A percentile compares a stretch with the other conserved stretches of the same genome.
These are phyloP conservation scores for Mormyrus hasselquistii DNA, from an alignment of 2,797 vertebrate species.

Conservation along the genomic window DNA sequence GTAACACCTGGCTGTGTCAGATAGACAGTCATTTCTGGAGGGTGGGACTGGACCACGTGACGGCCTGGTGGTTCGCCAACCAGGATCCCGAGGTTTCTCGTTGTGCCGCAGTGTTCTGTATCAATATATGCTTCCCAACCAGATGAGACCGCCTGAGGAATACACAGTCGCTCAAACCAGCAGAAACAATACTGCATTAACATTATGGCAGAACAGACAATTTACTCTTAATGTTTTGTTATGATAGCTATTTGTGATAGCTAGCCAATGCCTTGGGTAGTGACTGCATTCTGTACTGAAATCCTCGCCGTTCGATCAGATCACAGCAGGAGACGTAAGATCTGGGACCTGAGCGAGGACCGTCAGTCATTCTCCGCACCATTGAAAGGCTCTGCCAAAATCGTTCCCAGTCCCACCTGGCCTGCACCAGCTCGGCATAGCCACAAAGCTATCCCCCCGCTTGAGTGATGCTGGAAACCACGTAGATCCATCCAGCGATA, in stretches of 20 bases:
- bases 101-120: neutral
- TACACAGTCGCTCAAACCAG: neutral
- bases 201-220: neutral
- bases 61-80: neutral
- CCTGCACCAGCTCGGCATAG: neutral
- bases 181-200: neutral
- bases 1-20: neutral
- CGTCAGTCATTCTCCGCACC: slow-evolving; percentile 31
- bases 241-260: slow-evolving; percentile 41
- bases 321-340: slow-evolving; percentile 45
- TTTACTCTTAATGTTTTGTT: neutral
- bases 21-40: neutral
- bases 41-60: neutral
- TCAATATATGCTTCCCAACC: neutral
- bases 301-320: slow-evolving; percentile 43
- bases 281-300: slow-evolving; percentile 47
- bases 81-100: neutral
- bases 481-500: neutral
- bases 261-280: slow-evolving; percentile 49
- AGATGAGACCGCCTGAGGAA: neutral
- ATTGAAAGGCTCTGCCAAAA: neutral
- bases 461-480: neutral
- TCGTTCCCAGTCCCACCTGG: neutral
- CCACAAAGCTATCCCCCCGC: neutral
- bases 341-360: slow-evolving; percentile 37